Conservation (phyloP, 92 coral and sea anemone genomes). For the Parazoanthus atlanticus region DNA sequence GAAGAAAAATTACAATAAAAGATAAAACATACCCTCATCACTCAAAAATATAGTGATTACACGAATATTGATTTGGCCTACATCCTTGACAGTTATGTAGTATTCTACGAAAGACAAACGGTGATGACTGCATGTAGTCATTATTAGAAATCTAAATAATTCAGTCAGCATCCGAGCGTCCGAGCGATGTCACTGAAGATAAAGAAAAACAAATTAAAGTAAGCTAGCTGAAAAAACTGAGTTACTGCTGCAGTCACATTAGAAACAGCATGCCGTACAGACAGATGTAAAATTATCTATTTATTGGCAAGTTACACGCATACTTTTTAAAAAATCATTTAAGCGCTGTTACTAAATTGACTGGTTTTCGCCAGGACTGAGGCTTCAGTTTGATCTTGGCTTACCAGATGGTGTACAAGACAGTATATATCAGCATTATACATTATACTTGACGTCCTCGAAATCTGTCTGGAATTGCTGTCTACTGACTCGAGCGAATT, state of each 20-base stretch:
- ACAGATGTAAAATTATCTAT: background rate
- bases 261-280: too few relatives aligned
- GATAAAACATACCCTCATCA: too few relatives aligned
- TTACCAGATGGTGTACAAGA: background rate
- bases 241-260: background rate
- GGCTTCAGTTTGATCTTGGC: background rate
- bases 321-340: background rate
- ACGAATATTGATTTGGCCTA: too few relatives aligned
- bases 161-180: background rate
- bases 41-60: background rate
- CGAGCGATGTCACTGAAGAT: too few relatives aligned
- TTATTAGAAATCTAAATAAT: too few relatives aligned
- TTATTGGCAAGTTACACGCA: background rate
- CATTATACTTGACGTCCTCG: background rate
- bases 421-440: background rate
- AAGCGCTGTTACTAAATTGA: background rate
- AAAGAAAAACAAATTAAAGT: background rate
- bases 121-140: too few relatives aligned
- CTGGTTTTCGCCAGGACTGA: background rate
- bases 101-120: background rate
- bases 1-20: background rate
- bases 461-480: too few relatives aligned
- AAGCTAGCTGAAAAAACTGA: background rate
- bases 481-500: too few relatives aligned
- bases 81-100: background rate